A percentile compares a stretch with the other conserved stretches of the same genome.
These are phyloP conservation scores for Habrosyne pyritoides DNA, from an alignment of 2,888 invertebrate species.

Conservation along the genomic window DNA sequence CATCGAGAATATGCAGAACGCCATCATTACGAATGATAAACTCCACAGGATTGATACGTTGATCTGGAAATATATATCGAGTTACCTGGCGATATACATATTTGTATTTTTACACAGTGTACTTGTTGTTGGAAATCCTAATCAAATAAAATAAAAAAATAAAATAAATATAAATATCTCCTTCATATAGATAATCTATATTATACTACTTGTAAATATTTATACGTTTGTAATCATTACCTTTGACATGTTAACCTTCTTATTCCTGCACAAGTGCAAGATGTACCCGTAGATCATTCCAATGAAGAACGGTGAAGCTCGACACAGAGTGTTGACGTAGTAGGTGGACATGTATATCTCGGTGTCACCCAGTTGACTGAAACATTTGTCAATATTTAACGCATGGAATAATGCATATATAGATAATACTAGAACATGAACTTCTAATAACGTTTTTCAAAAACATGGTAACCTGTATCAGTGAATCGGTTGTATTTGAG, in stretches of 20 bases:
- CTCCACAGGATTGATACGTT: slow-evolving; percentile 46
- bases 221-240: too few species aligned
- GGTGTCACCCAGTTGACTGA: slow-evolving; percentile 32
- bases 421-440: too few species aligned
- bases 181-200: too few species aligned
- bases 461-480: too few species aligned
- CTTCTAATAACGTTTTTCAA: too few species aligned
- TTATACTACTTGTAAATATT: too few species aligned
- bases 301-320: slow-evolving; percentile 60
- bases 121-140: too few species aligned
- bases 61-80: slow-evolving; percentile 33
- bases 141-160: too few species aligned
- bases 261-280: slow-evolving; percentile 47
- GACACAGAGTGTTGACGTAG: slow-evolving; percentile 55
- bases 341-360: slow-evolving; percentile 41
- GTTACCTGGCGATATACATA: neutral
- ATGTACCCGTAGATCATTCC: slow-evolving; percentile 63
- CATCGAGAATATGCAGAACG: slow-evolving; percentile 55
- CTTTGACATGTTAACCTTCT: slow-evolving; percentile 42
- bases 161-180: too few species aligned
- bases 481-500: too few species aligned
- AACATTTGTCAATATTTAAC: slow-evolving; percentile 16
- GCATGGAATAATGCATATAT: too few species aligned
- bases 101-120: too few species aligned
- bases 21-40: slow-evolving; percentile 43